Evolutionary conservation across 2,888 invertebrate genomes (phyloP).

Genomic region (Cheiracanthium punctorium): DNA sequence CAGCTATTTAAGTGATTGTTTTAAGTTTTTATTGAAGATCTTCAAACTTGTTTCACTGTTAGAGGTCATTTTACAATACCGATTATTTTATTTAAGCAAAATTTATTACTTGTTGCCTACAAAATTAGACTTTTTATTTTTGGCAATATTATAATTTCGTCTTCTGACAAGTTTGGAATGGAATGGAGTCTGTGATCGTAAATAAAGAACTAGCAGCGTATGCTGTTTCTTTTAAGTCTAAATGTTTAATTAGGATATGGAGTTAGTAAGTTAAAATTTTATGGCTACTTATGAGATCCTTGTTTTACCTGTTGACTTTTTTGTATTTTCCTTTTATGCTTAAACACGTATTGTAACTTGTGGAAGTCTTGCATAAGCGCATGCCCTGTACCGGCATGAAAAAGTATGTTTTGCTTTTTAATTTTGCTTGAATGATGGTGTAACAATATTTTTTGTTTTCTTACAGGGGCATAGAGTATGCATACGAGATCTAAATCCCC

Average conservation of each 20-base stretch:
- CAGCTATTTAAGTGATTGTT: too few species aligned
- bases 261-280: slow-evolving; percentile 47
- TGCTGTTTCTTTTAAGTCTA: slow-evolving; percentile 46
- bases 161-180: neutral
- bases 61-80: too few species aligned
- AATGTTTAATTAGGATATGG: slow-evolving; percentile 68
- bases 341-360: neutral
- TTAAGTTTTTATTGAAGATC: too few species aligned
- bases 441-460: slow-evolving; percentile 13
- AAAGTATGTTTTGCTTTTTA: neutral
- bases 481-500: slow-evolving; percentile 69
- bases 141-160: neutral
- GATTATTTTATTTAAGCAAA: too few species aligned
- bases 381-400: neutral
- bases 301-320: neutral
- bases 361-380: neutral
- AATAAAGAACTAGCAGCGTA: slow-evolving; percentile 42
- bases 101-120: neutral
- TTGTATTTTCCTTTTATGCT: neutral
- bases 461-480: slow-evolving; percentile 66
- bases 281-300: neutral
- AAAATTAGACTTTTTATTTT: neutral
- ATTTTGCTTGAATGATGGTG: neutral
- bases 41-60: too few species aligned
- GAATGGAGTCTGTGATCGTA: slow-evolving; percentile 34